These are phyloP conservation scores for Hetaerina titia DNA, from an alignment of 2,888 invertebrate genomes.

Conservation along the genomic window DNA sequence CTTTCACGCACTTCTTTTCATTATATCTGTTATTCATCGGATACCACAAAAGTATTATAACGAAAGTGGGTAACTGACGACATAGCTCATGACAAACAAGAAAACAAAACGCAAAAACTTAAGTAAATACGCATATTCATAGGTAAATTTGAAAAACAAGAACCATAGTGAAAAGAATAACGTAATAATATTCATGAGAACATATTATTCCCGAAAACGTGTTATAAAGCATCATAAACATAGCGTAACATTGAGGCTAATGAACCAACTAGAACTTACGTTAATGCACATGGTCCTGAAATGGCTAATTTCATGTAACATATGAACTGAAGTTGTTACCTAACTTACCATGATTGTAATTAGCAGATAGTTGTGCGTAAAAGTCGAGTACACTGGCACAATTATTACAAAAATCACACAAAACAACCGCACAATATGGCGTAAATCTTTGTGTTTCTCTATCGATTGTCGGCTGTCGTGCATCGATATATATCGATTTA, in stretches of 20 bases:
- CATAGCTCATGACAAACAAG: slow-evolving; percentile 11
- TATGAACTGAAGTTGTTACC: neutral
- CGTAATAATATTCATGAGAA: neutral
- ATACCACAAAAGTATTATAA: neutral
- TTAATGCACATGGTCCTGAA: neutral
- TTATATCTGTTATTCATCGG: neutral
- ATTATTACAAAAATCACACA: slow-evolving; percentile 60
- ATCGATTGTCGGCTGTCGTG: slow-evolving; percentile 15
- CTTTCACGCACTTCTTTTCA: neutral
- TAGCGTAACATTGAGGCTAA: slow-evolving; percentile 45
- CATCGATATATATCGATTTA: neutral
- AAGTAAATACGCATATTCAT: neutral
- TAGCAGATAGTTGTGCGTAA: neutral
- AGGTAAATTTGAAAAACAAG: neutral
- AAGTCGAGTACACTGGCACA: slow-evolving; percentile 29
- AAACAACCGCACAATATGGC: slow-evolving; percentile 67
- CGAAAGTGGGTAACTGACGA: neutral
- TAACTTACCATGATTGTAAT: slow-evolving; percentile 51
- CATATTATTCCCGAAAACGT: neutral
- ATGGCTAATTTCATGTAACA: neutral
- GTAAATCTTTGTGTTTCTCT: slow-evolving; percentile 37
- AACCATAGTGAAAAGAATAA: neutral
- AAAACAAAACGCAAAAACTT: neutral
- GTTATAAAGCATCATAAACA: slow-evolving; percentile 55
- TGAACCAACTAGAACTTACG: neutral